Evolutionary conservation across 2,888 invertebrate species (phyloP).

Genomic region (Chromoteleia sp.): DNA sequence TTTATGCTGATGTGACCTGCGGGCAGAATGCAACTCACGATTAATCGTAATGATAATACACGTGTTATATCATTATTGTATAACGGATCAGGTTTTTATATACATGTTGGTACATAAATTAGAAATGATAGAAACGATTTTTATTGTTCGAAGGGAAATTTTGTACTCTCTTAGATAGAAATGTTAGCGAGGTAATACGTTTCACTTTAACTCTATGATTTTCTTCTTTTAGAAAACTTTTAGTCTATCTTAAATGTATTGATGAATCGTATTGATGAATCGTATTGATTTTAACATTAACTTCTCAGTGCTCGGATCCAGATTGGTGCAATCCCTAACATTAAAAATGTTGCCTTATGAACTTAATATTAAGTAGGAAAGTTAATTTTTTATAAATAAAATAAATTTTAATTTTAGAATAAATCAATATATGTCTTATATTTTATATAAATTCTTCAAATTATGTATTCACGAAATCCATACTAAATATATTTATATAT

Average conservation of each 20-base stretch:
- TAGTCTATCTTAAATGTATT: not conserved
- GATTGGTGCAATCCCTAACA: too few relatives aligned
- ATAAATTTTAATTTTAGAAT: not conserved
- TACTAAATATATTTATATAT: too few relatives aligned
- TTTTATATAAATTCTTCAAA: too few relatives aligned
- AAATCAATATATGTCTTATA: too few relatives aligned
- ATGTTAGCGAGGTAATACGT: not conserved
- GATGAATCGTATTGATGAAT: too few relatives aligned
- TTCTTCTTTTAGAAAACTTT: not conserved
- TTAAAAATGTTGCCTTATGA: not conserved
- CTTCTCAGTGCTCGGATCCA: too few relatives aligned
- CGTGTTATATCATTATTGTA: conserved; percentile 12
- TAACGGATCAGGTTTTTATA: not conserved
- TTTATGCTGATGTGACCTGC: conserved; percentile 4
- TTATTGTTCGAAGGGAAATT: not conserved
- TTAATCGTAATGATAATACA: conserved; percentile 9
- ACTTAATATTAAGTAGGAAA: not conserved
- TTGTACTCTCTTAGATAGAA: not conserved
- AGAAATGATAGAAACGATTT: not conserved
- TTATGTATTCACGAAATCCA: not conserved
- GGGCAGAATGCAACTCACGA: not conserved
- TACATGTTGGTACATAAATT: not conserved
- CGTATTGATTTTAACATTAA: not conserved
- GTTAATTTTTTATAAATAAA: not conserved
- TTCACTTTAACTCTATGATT: conserved; percentile 2